phyloP scores from a whole-genome alignment of 2,113 vertebrate species.

The Paedocypris sp. region DNA sequence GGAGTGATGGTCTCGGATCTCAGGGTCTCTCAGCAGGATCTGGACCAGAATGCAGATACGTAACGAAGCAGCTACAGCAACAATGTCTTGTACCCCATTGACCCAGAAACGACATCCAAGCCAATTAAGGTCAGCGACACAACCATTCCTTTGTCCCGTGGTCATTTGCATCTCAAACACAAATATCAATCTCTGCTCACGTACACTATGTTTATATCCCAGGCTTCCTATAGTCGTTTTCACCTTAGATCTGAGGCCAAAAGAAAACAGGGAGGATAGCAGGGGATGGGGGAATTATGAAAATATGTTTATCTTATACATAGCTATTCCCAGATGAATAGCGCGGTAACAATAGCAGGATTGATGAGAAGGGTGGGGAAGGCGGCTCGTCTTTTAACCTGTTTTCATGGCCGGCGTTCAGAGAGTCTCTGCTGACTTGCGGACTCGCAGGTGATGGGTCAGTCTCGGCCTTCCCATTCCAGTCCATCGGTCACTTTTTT shows the following conservation, averaged over 20 bases:
- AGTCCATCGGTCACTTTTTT: no score
- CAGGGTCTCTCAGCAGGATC: background rate
- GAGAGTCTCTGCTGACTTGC: conserved; percentile 19
- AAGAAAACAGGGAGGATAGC: conserved; percentile 27
- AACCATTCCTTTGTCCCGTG: conserved; percentile 28
- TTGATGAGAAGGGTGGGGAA: conserved; percentile 30
- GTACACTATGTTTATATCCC: conserved; percentile 24
- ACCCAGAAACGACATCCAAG: conserved; percentile 22
- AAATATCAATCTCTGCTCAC: conserved; percentile 23
- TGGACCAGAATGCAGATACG: background rate
- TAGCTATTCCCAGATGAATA: conserved; percentile 31
- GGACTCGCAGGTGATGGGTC: conserved; percentile 3
- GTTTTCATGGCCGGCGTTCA: conserved; percentile 19
- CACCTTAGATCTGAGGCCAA: conserved; percentile 33
- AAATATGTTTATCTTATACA: conserved; percentile 34
- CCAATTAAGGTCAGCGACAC: conserved; percentile 28
- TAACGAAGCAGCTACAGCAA: background rate
- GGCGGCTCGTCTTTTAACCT: conserved; percentile 12
- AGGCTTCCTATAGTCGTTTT: conserved; percentile 24
- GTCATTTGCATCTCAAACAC: conserved; percentile 32
- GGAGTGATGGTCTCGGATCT: background rate
- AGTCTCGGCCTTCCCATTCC: no score
- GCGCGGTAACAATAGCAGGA: conserved; percentile 35
- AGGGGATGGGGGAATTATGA: conserved; percentile 24
- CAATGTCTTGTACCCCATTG: conserved; percentile 13